Base-by-base conservation (phyloP, 2,888 invertebrate genomes). In the Ptychoptera albimana region DNA sequence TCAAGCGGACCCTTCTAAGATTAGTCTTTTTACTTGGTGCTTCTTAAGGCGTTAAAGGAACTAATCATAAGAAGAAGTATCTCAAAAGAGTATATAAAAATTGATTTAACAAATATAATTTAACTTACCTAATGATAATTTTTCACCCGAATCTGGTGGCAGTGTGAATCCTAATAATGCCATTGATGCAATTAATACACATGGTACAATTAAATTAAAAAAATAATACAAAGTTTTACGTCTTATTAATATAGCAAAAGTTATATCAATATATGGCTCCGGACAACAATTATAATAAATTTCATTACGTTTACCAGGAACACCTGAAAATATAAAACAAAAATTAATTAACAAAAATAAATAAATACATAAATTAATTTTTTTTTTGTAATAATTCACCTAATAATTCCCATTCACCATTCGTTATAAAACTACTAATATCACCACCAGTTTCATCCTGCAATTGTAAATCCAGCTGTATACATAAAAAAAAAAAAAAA, bases 131-230 rank as follows among this genome's bases (percentile, higher is more conserved):
- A 98, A 76, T 56, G 97, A 96, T 56, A 98, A 82, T 71, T 98
- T 98, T 72, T 98, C 97, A 64, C 98, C 97, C 55, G 96, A 96
- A 72, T 98, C 97, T 55, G 96, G 96, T 58, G 98, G 97, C 66
- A 98, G 74, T 56, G 94, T 93, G 74, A 98, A 98, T 58, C 96
- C 93, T 59, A 98, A 77, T 56, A 98, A 79, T 55, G 97, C 94
- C 89, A 97, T 94, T 57, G 96, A 93, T 57, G 97, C 93, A 64
- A 98, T 96, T 64, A 98, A 79, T 61, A 97, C 92, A 68, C 96
- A 96, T 55, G 98, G 98, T 63, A 98, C 92, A 69, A 98, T 96
- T 65, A 98, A 80, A 74, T 98, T 98, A 77, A 98, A 93, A 74
- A 96, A 96, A 73, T 97, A 97, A 75, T 96, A 97, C 58, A 98